phyloP scores from a whole-genome alignment of 2,888 invertebrate genomes.

The Carpatolechia fugitivella region DNA sequence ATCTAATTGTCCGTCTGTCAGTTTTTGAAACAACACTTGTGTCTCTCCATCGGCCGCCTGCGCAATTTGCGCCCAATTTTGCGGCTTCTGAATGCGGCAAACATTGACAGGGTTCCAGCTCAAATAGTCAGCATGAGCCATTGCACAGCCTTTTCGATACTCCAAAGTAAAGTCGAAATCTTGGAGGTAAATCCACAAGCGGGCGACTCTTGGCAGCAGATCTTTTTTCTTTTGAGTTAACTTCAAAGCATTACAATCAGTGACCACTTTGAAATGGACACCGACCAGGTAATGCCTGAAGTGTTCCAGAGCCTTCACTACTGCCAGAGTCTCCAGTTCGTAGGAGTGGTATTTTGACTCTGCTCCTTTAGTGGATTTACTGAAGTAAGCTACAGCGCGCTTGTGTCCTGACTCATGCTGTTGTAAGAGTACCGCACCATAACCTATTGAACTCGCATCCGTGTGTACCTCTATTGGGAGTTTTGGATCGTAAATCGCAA shows the following conservation, averaged over 20 bases:
- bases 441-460: constrained; percentile 21
- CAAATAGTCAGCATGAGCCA: constrained; percentile 9
- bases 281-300: constrained; percentile 23
- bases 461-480: constrained; percentile 21
- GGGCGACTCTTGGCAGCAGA: constrained; percentile 31
- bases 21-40: too few species aligned
- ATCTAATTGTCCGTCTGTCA: too few species aligned
- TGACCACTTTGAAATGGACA: constrained; percentile 24
- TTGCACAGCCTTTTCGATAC: constrained; percentile 22
- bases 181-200: constrained; percentile 40
- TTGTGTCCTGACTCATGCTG: constrained; percentile 1
- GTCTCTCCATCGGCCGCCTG: constrained; percentile 21
- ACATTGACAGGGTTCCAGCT: constrained; percentile 11
- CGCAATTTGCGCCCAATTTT: constrained; percentile 24
- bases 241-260: constrained; percentile 39
- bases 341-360: constrained; percentile 24
- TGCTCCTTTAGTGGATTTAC: constrained; percentile 23
- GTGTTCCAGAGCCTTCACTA: constrained; percentile 24
- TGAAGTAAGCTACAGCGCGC: constrained; percentile 21
- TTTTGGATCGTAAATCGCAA: constrained; percentile 20
- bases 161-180: constrained; percentile 25
- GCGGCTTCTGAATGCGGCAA: constrained; percentile 11
- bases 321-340: constrained; percentile 25
- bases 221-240: constrained; percentile 33
- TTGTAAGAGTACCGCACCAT: constrained; percentile 16